Conservation (phyloP, 2,888 invertebrate genomes). For the Trachelus iudaicus region DNA sequence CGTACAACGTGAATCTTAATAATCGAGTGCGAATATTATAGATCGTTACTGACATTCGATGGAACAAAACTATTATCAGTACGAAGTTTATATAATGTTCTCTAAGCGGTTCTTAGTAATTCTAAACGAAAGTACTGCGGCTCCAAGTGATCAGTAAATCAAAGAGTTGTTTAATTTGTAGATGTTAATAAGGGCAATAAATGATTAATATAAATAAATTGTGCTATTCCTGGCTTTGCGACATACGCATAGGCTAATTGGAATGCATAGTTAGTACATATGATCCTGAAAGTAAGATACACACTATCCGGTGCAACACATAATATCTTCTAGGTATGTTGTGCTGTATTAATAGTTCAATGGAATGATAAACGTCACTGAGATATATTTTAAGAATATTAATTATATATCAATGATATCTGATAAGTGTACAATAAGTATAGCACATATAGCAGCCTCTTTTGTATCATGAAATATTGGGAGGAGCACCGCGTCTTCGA, state of each 20-base stretch:
- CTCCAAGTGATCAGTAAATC: not conserved
- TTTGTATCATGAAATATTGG: not conserved
- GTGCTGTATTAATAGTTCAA: not conserved
- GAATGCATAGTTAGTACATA: not conserved
- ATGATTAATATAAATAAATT: not conserved
- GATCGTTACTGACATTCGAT: not conserved
- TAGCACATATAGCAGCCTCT: not conserved
- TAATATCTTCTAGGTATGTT: not conserved
- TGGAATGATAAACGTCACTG: not conserved
- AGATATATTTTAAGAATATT: not conserved
- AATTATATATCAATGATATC: not conserved
- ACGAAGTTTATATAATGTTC: not conserved
- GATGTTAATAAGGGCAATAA: not conserved
- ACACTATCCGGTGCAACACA: not conserved
- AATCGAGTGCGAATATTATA: not conserved
- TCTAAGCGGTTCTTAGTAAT: not conserved
- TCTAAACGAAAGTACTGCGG: not conserved
- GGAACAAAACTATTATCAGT: not conserved
- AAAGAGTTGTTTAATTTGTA: not conserved
- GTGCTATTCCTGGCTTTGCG: not conserved
- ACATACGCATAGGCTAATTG: not conserved
- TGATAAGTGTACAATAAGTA: not conserved
- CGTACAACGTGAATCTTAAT: not conserved
- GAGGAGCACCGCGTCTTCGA: slow-evolving; percentile 9
- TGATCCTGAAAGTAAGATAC: not conserved